Evolutionary conservation across 2,113 vertebrate genomes (phyloP).

Genomic region (Zapornia atra): DNA sequence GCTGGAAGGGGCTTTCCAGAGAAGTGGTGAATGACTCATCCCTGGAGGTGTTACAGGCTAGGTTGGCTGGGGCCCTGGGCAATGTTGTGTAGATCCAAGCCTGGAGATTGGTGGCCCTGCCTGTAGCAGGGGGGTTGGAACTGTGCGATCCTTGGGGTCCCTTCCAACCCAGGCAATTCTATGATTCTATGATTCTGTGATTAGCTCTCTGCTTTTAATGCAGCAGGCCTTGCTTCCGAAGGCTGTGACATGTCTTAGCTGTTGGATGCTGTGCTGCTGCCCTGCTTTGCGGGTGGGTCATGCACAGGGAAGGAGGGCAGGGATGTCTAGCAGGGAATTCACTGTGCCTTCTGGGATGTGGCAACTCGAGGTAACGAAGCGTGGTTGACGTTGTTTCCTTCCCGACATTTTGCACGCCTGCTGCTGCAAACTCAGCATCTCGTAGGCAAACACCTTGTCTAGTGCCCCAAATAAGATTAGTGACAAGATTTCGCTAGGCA

Average conservation of each 20-base stretch:
- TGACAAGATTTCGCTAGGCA: not conserved
- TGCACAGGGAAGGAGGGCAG: not conserved
- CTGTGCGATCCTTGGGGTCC: no score
- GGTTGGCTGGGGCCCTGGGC: no score
- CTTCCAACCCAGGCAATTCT: no score
- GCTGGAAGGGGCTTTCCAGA: no score
- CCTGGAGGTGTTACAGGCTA: no score
- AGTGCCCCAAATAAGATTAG: not conserved
- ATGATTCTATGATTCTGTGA: no score
- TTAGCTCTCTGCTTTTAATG: not conserved
- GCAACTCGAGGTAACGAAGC: not conserved
- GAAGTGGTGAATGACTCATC: no score
- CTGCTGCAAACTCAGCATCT: not conserved
- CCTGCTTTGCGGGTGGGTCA: accelerated
- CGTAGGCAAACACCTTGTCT: accelerated
- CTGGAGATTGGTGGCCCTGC: no score
- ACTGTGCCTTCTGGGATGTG: not conserved
- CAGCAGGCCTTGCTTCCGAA: accelerated
- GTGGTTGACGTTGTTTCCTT: not conserved
- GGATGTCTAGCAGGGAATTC: not conserved
- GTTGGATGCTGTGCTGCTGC: not conserved
- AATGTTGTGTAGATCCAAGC: no score
- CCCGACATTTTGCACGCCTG: not conserved
- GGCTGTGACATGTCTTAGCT: not conserved
- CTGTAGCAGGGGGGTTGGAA: no score